Percentiles rank a stretch among this genome's conserved stretches.
These are phyloP conservation scores for Lasiommata megera DNA, from an alignment of 2,888 invertebrate species.

Conservation along the genomic window DNA sequence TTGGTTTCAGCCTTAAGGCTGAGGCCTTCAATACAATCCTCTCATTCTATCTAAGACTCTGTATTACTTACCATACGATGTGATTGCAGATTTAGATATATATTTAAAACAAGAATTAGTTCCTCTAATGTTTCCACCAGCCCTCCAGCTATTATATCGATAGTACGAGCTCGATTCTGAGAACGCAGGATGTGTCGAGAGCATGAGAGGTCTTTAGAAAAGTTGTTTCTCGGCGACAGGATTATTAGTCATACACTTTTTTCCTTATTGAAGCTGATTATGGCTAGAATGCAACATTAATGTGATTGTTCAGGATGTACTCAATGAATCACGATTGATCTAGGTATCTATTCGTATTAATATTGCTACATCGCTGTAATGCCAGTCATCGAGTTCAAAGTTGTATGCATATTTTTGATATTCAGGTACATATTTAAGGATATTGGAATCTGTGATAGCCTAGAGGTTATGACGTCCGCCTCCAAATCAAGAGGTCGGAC, in stretches of 20 bases:
- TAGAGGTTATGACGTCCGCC: no score
- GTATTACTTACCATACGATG: no score
- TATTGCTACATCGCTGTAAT: not conserved
- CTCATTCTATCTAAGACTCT: no score
- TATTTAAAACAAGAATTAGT: not conserved
- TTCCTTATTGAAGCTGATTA: constrained; percentile 4
- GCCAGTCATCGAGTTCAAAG: no score
- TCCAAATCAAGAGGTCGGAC: no score
- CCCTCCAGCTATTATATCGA: not conserved
- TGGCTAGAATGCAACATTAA: not conserved
- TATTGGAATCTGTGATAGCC: no score
- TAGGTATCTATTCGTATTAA: not conserved
- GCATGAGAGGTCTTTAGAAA: constrained; percentile 7
- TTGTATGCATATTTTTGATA: no score
- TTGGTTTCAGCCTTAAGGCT: no score
- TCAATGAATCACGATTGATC: not conserved
- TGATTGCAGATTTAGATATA: no score
- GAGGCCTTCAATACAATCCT: no score
- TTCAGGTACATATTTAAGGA: no score
- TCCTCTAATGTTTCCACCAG: not conserved
- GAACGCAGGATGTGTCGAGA: constrained; percentile 19
- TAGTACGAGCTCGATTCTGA: constrained; percentile 16
- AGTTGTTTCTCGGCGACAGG: constrained; percentile 2
- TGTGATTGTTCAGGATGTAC: not conserved
- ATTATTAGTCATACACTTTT: not conserved